Conservation (phyloP, 2,888 invertebrate species). For the Pogonocherus hispidulus region DNA sequence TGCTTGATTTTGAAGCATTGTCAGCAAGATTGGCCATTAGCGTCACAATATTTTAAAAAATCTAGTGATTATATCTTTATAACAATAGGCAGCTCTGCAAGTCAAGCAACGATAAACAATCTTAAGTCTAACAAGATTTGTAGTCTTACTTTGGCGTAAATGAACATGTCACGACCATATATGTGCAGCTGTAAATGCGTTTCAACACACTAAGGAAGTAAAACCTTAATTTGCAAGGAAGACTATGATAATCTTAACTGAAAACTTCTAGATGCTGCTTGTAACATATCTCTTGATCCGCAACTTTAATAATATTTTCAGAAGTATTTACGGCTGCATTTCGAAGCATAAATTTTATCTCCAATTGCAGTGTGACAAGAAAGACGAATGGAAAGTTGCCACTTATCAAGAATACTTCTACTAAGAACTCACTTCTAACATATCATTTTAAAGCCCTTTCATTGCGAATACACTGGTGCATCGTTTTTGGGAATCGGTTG, state of each 20-base stretch:
- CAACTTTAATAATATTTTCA: neutral
- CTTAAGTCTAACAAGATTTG: neutral
- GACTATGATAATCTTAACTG: neutral
- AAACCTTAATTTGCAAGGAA: neutral
- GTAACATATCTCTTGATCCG: neutral
- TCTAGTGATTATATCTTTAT: neutral
- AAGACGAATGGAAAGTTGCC: too few species aligned
- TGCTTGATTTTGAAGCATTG: too few species aligned
- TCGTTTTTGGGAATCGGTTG: too few species aligned
- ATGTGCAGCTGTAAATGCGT: neutral
- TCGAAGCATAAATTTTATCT: too few species aligned
- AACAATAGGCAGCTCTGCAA: neutral
- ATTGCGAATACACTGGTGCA: too few species aligned
- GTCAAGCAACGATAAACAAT: neutral
- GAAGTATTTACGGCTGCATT: too few species aligned
- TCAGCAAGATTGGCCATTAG: too few species aligned
- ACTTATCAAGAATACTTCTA: too few species aligned
- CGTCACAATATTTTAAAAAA: neutral
- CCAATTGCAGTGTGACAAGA: too few species aligned
- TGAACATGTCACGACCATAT: neutral
- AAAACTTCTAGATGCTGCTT: neutral
- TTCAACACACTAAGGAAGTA: neutral
- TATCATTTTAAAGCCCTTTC: too few species aligned
- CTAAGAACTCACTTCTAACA: too few species aligned
- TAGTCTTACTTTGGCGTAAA: neutral